Evolutionary conservation across 2,113 vertebrate genomes (phyloP), one percentile per base, ranked within the genome.

Genomic region (Physeter macrocephalus): DNA sequence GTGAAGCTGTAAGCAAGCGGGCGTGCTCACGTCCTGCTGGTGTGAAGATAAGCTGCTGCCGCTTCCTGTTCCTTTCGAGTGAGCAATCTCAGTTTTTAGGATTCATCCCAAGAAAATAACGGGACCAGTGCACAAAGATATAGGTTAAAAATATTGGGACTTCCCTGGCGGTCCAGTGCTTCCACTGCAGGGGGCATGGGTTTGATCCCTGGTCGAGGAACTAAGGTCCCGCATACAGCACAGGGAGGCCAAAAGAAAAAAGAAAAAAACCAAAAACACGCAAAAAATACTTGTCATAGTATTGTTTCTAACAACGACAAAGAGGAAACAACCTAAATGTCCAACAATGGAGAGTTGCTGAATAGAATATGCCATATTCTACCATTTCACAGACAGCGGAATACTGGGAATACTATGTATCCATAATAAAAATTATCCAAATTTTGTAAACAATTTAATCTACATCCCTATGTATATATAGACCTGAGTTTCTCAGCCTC

Each of bases 11-110:
- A 18, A 39, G 31, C 46, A 94, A 69, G 52, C 25, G 64, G 90
- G 71, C 17, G 62, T 0, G 15, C 25, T n/a, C 14, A n/a, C 18
- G 27, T n/a, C 20, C 61, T 13, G 9, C 31, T 25, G 14, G n/a
- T 0, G 1, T n/a, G 41, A 74, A 34, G 5, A 5, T 5, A 25
- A 54, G 72, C 36, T 18, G 29, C 61, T 39, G 36, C 17, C 0
- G 41, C 64, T 57, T 90, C 43, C 21, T 54, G 6, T 18, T 14
- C 27, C 61, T 93, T 86, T 64, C 3, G 0, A 80, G 11, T 3
- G 43, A 95, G 81, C 12, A 43, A 18, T 21, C 49, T 69, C 21
- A 57, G 39, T 64, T 52, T 34, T 80, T 17, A 95, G 36, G 71
- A 93, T 88, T 67, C 27, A 41, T 46, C 23, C 0, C 27, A 72